phyloP scores from a whole-genome alignment of 2,888 invertebrate species.

The Yponomeuta malinellus region DNA sequence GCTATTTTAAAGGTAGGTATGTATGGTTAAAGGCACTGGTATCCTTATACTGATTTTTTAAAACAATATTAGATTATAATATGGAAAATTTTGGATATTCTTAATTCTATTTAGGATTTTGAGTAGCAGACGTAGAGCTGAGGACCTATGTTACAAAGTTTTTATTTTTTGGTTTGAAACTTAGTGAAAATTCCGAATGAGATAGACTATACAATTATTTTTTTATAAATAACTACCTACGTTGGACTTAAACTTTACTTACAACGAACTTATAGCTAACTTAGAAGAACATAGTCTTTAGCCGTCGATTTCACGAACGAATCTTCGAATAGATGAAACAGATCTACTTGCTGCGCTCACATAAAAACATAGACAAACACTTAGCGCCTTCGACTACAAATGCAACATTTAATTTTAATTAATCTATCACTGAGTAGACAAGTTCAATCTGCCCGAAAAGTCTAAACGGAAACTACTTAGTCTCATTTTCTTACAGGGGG shows the following conservation, averaged over 20 bases:
- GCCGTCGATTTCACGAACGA: conserved; percentile 66
- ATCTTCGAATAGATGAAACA: conserved; percentile 75
- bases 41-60: conserved; percentile 31
- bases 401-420: conserved; percentile 55
- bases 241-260: conserved; percentile 62
- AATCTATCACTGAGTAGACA: conserved; percentile 72
- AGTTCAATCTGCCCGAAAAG: conserved; percentile 74
- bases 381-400: conserved; percentile 67
- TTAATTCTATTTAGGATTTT: neutral
- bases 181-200: conserved; percentile 60
- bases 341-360: conserved; percentile 61
- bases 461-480: conserved; percentile 63
- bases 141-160: neutral
- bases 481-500: conserved; percentile 46
- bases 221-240: conserved; percentile 70
- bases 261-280: conserved; percentile 52
- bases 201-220: conserved; percentile 59
- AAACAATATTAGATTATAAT: conserved; percentile 6
- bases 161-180: conserved; percentile 61
- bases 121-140: neutral
- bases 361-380: conserved; percentile 48
- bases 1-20: conserved; percentile 68
- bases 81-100: conserved; percentile 21
- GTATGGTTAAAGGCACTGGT: conserved; percentile 74
- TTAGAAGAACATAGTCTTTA: conserved; percentile 71